These are phyloP conservation scores for Harpalus rubripes DNA, from an alignment of 2,888 invertebrate genomes.

Conservation along the genomic window DNA sequence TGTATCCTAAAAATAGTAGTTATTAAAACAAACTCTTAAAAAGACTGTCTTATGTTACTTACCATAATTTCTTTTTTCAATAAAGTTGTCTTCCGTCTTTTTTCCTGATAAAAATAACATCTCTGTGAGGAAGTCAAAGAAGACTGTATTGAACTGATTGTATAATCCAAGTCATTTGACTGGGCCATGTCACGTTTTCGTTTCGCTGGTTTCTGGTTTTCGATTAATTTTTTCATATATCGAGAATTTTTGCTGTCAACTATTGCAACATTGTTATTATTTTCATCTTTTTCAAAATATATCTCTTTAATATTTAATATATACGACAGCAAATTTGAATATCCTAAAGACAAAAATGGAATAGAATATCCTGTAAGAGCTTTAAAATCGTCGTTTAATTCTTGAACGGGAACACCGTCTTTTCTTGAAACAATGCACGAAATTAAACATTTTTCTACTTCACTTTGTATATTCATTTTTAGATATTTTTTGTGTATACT, in stretches of 20 bases:
- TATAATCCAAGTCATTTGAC: not conserved
- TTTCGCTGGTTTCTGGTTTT: slow-evolving; percentile 18
- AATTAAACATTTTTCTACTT: slow-evolving; percentile 16
- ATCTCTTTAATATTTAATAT: slow-evolving; percentile 16
- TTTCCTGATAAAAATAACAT: slow-evolving; percentile 1
- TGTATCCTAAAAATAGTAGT: slow-evolving; percentile 15
- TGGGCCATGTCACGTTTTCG: slow-evolving; percentile 7
- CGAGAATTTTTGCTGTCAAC: slow-evolving; percentile 27
- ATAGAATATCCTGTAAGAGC: slow-evolving; percentile 11
- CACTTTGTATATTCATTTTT: slow-evolving; percentile 19
- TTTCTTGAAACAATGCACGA: slow-evolving; percentile 37
- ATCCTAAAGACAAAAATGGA: slow-evolving; percentile 28
- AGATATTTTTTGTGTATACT: not conserved
- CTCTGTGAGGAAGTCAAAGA: not conserved
- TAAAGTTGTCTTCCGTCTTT: slow-evolving; percentile 13
- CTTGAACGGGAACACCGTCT: slow-evolving; percentile 13
- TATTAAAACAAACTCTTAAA: not conserved
- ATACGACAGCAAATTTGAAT: slow-evolving; percentile 18
- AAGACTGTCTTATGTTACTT: not conserved
- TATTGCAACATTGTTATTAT: slow-evolving; percentile 16
- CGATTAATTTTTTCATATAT: slow-evolving; percentile 29
- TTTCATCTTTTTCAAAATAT: slow-evolving; percentile 31
- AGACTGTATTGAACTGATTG: slow-evolving; percentile 8
- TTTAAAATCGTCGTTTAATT: slow-evolving; percentile 42
- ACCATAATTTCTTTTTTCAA: slow-evolving; percentile 20